phyloP scores from a whole-genome alignment of 2,888 invertebrate species.

The Sipha maydis region DNA sequence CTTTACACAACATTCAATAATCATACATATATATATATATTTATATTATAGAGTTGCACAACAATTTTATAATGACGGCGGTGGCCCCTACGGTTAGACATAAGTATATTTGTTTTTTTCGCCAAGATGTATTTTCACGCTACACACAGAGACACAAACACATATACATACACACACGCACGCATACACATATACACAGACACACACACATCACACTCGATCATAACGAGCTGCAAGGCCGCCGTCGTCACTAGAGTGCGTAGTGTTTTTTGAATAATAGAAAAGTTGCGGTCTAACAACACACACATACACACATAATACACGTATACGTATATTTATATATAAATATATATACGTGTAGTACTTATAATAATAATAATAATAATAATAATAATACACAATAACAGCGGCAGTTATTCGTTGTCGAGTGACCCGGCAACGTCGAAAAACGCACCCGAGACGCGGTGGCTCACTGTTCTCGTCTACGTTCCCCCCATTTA shows the following conservation, averaged over 20 bases:
- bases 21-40: not conserved
- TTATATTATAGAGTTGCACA: not conserved
- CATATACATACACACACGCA: not conserved
- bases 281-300: conserved; percentile 35
- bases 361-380: conserved; percentile 9
- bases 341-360: not conserved
- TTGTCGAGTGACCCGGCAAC: conserved; percentile 55
- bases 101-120: conserved; percentile 4
- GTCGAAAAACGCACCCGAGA: conserved; percentile 60
- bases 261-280: conserved; percentile 34
- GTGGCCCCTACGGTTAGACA: conserved; percentile 4
- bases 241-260: conserved; percentile 8
- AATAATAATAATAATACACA: conserved; percentile 32
- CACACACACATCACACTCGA: conserved; percentile 1
- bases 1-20: not conserved
- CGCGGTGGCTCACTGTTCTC: conserved; percentile 20
- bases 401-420: conserved; percentile 22
- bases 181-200: not conserved
- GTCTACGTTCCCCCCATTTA: conserved; percentile 61
- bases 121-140: conserved; percentile 27
- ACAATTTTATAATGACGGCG: not conserved
- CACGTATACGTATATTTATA: not conserved
- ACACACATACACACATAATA: not conserved
- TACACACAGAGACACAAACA: too few relatives aligned
- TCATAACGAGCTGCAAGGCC: conserved; percentile 60